A percentile compares a stretch with the other conserved stretches of the same genome.
Evolutionary conservation across 2,888 invertebrate genomes (phyloP).

Genomic region (Isoperla grammatica): DNA sequence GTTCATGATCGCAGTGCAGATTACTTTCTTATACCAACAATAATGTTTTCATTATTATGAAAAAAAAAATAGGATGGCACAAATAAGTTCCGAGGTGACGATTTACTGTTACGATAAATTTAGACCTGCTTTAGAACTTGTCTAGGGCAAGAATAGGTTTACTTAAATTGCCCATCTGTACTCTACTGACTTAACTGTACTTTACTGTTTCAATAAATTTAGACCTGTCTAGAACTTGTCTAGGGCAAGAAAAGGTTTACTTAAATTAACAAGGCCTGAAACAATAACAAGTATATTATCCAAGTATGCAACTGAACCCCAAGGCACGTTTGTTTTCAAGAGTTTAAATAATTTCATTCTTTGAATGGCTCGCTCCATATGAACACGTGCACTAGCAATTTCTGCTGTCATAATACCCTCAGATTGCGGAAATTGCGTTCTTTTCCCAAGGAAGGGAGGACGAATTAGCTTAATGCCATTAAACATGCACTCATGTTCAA

Average conservation of each 20-base stretch:
- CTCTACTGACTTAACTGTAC: too few relatives aligned
- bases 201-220: too few relatives aligned
- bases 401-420: not conserved
- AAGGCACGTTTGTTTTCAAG: not conserved
- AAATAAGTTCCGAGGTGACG: too few relatives aligned
- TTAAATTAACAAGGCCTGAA: not conserved
- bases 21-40: too few relatives aligned
- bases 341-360: not conserved
- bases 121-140: too few relatives aligned
- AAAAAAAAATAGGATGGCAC: too few relatives aligned
- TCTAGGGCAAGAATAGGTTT: not conserved
- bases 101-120: too few relatives aligned
- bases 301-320: not conserved
- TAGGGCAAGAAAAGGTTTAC: not conserved
- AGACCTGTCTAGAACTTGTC: too few relatives aligned
- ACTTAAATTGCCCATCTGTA: too few relatives aligned
- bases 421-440: not conserved
- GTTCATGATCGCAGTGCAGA: too few relatives aligned
- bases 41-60: too few relatives aligned
- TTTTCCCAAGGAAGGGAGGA: not conserved
- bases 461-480: not conserved
- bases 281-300: not conserved
- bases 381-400: not conserved
- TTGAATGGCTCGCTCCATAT: not conserved
- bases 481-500: not conserved